Evolutionary conservation across 2,888 invertebrate genomes (phyloP).

Genomic region (Antheraea assamensis): DNA sequence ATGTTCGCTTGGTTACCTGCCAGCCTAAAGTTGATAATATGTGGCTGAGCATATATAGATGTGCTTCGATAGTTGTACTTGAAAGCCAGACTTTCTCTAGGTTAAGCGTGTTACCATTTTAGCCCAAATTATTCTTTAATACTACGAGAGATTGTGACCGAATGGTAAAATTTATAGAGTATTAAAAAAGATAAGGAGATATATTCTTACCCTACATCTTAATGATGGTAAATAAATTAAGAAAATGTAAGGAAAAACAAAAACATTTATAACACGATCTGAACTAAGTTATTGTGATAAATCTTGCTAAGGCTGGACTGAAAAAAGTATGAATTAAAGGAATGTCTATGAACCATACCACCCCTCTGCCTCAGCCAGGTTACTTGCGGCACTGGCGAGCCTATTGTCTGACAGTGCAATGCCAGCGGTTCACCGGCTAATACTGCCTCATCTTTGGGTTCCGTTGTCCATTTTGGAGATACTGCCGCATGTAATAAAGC

Average conservation of each 20-base stretch:
- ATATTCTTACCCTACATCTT: too few species aligned
- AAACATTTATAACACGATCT: background rate
- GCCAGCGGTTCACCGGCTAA: slow-evolving; percentile 86
- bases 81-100: too few species aligned
- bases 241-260: background rate
- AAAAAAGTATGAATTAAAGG: background rate
- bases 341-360: slow-evolving; percentile 63
- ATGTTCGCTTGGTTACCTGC: too few species aligned
- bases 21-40: too few species aligned
- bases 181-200: too few species aligned
- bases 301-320: background rate
- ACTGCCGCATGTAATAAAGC: slow-evolving; percentile 71
- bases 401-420: slow-evolving; percentile 88
- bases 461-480: slow-evolving; percentile 88
- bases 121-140: too few species aligned
- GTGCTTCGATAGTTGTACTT: too few species aligned
- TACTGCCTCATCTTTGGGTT: slow-evolving; percentile 87
- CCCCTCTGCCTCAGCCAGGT: slow-evolving; percentile 89
- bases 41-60: too few species aligned
- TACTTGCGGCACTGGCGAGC: slow-evolving; percentile 87
- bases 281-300: background rate
- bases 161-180: too few species aligned
- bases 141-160: too few species aligned
- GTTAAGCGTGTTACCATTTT: too few species aligned
- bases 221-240: too few species aligned